phyloP scores from a whole-genome alignment of 2,113 vertebrate species.

The Labeo rohita region DNA sequence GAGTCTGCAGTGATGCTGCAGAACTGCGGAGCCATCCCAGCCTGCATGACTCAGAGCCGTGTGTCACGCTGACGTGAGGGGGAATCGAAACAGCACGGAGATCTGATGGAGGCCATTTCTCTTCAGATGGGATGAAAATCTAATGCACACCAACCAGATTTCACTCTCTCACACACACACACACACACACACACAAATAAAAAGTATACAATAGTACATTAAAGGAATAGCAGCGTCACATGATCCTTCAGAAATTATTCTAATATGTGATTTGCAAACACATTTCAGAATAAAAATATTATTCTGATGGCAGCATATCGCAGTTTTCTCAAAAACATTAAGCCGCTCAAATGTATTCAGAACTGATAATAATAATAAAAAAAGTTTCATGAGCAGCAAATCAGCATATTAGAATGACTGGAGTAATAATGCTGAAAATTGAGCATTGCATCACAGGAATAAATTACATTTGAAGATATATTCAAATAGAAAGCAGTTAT shows the following conservation, averaged over 20 bases:
- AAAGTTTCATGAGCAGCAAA: background rate
- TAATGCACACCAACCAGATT: background rate
- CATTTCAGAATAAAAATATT: background rate
- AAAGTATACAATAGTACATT: background rate
- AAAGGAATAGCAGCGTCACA: background rate
- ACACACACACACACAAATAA: background rate
- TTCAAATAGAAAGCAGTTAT: no score
- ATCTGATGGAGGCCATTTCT: background rate
- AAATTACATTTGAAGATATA: no score
- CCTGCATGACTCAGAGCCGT: slow-evolving; percentile 9
- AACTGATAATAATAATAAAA: background rate
- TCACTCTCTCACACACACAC: background rate
- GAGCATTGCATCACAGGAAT: background rate
- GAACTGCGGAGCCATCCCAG: slow-evolving; percentile 2
- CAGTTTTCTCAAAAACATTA: background rate
- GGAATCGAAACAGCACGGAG: slow-evolving; percentile 8
- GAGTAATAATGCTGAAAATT: background rate
- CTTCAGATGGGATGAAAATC: background rate
- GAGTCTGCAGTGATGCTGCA: slow-evolving; percentile 31
- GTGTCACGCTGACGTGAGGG: slow-evolving; percentile 13
- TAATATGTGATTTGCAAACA: background rate
- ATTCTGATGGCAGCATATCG: background rate
- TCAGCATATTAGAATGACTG: background rate
- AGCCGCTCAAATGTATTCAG: background rate
- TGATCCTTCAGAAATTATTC: background rate